phyloP scores from a whole-genome alignment of 2,888 invertebrate species.

The Seira musarum region DNA sequence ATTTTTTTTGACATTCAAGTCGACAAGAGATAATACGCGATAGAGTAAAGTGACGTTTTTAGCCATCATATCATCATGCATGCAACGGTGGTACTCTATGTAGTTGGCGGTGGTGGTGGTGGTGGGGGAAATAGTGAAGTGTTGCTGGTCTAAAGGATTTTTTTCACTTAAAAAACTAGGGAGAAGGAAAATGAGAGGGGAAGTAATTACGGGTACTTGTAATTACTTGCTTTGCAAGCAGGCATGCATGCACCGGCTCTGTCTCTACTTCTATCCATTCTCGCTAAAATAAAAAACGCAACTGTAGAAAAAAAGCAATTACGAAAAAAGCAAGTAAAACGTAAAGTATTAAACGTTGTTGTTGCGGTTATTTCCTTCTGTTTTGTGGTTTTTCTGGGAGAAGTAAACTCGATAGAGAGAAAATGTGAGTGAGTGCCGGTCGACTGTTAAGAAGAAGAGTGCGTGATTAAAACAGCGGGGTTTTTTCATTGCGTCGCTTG shows the following conservation, averaged over 20 bases:
- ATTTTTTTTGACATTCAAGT: too few relatives aligned
- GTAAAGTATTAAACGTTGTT: constrained; percentile 57
- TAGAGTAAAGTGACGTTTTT: too few relatives aligned
- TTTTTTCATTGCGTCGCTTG: constrained; percentile 48
- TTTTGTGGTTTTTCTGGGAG: constrained; percentile 52
- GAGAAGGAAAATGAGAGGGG: constrained; percentile 20
- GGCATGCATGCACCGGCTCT: constrained; percentile 20
- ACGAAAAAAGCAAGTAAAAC: constrained; percentile 51
- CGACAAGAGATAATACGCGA: too few relatives aligned
- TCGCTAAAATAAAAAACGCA: too few relatives aligned
- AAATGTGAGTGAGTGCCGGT: constrained; percentile 26
- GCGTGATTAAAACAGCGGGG: constrained; percentile 59
- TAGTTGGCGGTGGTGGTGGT: too few relatives aligned
- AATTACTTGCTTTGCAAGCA: constrained; percentile 54
- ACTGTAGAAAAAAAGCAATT: constrained; percentile 47
- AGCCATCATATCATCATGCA: too few relatives aligned
- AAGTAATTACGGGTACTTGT: constrained; percentile 56
- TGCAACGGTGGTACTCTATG: too few relatives aligned
- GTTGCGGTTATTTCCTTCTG: constrained; percentile 55
- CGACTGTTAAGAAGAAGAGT: constrained; percentile 31
- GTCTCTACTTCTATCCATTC: too few relatives aligned
- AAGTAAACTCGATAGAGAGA: constrained; percentile 1
- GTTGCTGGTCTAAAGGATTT: not conserved
- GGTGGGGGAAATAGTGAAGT: not conserved
- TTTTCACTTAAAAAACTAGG: not conserved